Conservation (phyloP, 2,888 invertebrate species). For the Gastrophysa polygoni region DNA sequence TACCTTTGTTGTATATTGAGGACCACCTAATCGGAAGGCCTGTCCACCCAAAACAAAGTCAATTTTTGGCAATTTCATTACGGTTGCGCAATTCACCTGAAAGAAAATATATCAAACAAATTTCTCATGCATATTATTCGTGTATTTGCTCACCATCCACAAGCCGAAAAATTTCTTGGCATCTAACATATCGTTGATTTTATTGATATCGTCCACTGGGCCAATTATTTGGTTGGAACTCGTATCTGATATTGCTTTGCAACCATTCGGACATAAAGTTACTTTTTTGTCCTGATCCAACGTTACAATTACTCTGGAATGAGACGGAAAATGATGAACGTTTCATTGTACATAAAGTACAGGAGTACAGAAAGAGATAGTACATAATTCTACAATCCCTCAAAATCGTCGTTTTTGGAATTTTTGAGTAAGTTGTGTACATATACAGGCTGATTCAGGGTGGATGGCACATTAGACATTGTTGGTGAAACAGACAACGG, state of each 20-base stretch:
- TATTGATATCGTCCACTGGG: conserved; percentile 52
- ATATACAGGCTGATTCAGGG: too few relatives aligned
- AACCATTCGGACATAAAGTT: conserved; percentile 52
- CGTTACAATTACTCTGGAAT: conserved; percentile 31
- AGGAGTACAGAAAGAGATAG: too few relatives aligned
- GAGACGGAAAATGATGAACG: neutral
- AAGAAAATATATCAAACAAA: conserved; percentile 22
- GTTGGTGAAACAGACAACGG: too few relatives aligned
- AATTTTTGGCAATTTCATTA: conserved; percentile 66
- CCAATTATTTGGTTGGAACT: conserved; percentile 57
- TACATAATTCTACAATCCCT: too few relatives aligned
- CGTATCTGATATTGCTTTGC: conserved; percentile 57
- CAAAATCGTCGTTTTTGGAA: too few relatives aligned
- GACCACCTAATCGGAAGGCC: conserved; percentile 65
- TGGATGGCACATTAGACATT: too few relatives aligned
- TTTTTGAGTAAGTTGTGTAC: too few relatives aligned
- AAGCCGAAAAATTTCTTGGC: conserved; percentile 50
- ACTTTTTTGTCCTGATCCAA: conserved; percentile 11
- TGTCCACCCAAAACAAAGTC: conserved; percentile 65
- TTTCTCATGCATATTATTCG: too few relatives aligned
- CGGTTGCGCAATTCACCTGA: conserved; percentile 66
- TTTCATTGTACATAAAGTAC: too few relatives aligned
- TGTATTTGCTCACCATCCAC: conserved; percentile 45
- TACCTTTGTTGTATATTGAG: conserved; percentile 40
- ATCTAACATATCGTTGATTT: conserved; percentile 55